Conservation (phyloP, 2,888 invertebrate genomes). For the Carcina quercana region DNA sequence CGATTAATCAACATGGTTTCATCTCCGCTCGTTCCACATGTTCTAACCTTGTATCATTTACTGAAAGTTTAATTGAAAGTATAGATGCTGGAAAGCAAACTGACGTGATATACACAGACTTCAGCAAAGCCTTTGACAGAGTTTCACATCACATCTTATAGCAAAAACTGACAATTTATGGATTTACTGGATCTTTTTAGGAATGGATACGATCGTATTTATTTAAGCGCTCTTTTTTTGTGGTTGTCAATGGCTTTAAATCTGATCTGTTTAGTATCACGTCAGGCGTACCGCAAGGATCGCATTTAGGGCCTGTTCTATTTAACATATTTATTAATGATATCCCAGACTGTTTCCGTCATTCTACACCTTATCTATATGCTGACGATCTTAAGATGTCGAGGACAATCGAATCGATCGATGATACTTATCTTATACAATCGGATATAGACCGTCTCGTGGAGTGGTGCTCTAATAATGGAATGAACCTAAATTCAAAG, state of each 20-base stretch:
- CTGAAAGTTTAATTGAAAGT: neutral
- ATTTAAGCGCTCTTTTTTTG: neutral
- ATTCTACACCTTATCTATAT: neutral
- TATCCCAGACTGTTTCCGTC: neutral
- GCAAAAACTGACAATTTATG: neutral
- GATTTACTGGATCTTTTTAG: neutral
- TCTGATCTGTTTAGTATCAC: neutral
- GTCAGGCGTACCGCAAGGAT: slow-evolving; percentile 2
- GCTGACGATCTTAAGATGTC: slow-evolving; percentile 1
- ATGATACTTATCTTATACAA: neutral
- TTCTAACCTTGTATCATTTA: neutral
- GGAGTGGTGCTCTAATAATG: neutral
- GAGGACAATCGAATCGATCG: neutral
- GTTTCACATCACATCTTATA: neutral
- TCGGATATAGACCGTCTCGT: neutral
- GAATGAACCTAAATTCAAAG: neutral
- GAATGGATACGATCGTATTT: neutral
- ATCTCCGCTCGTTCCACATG: neutral
- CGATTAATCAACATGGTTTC: neutral
- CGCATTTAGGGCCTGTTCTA: neutral
- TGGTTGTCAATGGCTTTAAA: neutral
- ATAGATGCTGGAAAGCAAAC: neutral
- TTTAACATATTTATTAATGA: too few species aligned
- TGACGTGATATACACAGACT: neutral
- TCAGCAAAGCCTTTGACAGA: neutral